phyloP scores from a whole-genome alignment of 2,113 vertebrate species.

The Macquaria australasica region DNA sequence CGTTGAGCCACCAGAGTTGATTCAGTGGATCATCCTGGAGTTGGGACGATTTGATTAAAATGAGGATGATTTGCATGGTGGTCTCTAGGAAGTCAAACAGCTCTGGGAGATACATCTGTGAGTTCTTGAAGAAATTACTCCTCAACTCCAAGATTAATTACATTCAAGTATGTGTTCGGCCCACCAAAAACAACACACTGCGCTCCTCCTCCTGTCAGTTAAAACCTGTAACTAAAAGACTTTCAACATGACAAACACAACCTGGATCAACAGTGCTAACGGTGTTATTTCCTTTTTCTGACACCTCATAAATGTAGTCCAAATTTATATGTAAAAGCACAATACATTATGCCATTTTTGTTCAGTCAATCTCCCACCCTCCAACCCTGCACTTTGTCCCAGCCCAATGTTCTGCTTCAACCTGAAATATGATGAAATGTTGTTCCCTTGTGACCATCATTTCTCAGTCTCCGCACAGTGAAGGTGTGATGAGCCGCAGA shows the following conservation, averaged over 20 bases:
- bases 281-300: conserved; percentile 30
- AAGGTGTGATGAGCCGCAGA: conserved; percentile 51
- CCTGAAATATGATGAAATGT: conserved; percentile 63
- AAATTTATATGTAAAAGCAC: conserved; percentile 4
- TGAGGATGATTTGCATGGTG: conserved; percentile 52
- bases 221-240: conserved; percentile 16
- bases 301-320: conserved; percentile 1
- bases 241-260: conserved; percentile 3
- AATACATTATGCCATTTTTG: conserved; percentile 22
- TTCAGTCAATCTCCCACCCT: conserved; percentile 23
- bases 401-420: conserved; percentile 14
- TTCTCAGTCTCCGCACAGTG: conserved; percentile 46
- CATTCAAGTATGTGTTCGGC: conserved; percentile 38
- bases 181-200: conserved; percentile 43
- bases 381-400: conserved; percentile 41
- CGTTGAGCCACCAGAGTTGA: conserved; percentile 36
- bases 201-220: conserved; percentile 36
- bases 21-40: conserved; percentile 14
- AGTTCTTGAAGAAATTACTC: conserved; percentile 57
- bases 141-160: conserved; percentile 46
- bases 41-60: conserved; percentile 59
- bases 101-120: conserved; percentile 57
- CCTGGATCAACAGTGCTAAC: neutral
- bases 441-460: conserved; percentile 49
- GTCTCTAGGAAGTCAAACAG: conserved; percentile 48